Base-by-base conservation (phyloP, 1,140 invertebrate genomes). In the Ridgeia piscesae region DNA sequence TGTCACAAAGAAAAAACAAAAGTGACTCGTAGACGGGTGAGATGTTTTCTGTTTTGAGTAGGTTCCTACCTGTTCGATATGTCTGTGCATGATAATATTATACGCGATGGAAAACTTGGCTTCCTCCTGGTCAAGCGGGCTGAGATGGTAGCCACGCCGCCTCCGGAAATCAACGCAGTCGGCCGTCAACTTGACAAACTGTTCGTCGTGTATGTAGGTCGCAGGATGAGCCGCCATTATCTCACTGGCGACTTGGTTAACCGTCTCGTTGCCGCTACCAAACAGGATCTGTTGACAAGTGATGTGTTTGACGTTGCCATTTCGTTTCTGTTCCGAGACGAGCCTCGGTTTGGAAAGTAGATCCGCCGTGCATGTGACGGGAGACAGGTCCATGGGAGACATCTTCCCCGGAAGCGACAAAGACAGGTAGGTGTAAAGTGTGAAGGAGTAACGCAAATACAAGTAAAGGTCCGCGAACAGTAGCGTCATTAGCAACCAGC, bases 41-140 rank as follows among this genome's bases (percentile, higher is more conserved):
- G n/a, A n/a, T 42, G 11, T 4, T 89, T 33, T 4, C 42, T 42
- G 42, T 42, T 11, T 11, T 42, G 42, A 4, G 42, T 6, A 4
- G 4, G 58, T 89, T 77, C 95, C 94, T 0, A 94, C 50, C 90
- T 89, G 89, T 33, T 89, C 34, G 27, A 90, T 42, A 34, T 93
- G 92, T 48, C 77, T 91, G 50, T 92, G 92, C 33, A 92, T 88
- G 17, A 92, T 89, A 14, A 93, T 92, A 88, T 50, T 93, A 89
- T 92, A 93, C 8, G 93, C 93, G 58, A 93, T 93, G 33, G 93
- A 92, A 35, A 93, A 93, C 33, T 92, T 14, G 1, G 89, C 92
- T 42, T 93, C 93, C 50, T 93, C 92, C 0, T 35, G 31, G 35
- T 77, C 88, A 21, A 90, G 17, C 9, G 93, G 92, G 35, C 77